phyloP scores from a whole-genome alignment of 2,113 vertebrate species.

The Myrmecophaga tridactyla region DNA sequence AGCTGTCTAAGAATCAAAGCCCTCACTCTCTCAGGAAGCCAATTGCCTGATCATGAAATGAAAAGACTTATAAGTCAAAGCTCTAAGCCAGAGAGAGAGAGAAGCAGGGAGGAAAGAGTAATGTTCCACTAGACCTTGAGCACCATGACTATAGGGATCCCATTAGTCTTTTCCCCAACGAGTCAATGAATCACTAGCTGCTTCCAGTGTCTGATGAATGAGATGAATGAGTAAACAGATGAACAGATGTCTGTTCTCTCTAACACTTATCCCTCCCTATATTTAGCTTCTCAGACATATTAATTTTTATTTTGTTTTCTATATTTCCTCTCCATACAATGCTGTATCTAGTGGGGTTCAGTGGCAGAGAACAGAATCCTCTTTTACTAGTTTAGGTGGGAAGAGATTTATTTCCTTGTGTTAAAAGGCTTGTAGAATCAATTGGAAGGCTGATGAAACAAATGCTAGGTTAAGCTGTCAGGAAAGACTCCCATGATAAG shows the following conservation, averaged over 20 bases:
- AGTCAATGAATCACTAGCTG: neutral
- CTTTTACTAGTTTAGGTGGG: neutral
- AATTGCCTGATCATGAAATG: neutral
- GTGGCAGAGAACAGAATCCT: neutral
- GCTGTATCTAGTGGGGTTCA: neutral
- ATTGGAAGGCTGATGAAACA: neutral
- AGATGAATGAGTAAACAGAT: neutral
- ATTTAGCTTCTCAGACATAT: neutral
- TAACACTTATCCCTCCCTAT: neutral
- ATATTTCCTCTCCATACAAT: neutral
- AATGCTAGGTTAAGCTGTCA: neutral
- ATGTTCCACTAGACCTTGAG: neutral
- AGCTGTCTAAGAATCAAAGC: neutral
- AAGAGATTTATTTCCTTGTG: neutral
- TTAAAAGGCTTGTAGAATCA: neutral
- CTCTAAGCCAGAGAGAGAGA: neutral
- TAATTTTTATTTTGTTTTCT: neutral
- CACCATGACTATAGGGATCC: neutral
- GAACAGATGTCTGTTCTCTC: neutral
- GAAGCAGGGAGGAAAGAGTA: neutral
- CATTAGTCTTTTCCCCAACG: neutral
- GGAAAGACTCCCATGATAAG: neutral
- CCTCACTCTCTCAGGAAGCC: neutral
- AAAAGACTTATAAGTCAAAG: neutral
- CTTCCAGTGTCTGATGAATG: neutral